Evolutionary conservation across 2,113 vertebrate species (phyloP).

Genomic region (Salvelinus fontinalis): DNA sequence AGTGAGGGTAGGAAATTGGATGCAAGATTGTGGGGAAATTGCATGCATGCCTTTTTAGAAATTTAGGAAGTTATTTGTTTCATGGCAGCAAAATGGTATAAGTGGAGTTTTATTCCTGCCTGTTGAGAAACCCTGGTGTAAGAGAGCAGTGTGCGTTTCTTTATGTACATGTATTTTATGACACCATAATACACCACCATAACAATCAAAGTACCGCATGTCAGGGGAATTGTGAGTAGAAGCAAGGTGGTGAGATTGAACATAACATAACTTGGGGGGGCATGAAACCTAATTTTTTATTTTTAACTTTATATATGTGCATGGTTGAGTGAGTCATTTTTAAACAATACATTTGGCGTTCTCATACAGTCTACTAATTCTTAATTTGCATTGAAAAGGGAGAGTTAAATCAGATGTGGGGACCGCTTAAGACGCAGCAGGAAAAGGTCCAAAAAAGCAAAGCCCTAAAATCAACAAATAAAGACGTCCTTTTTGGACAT

Average conservation of each 20-base stretch:
- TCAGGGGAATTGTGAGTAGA: constrained; percentile 19
- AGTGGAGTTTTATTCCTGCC: background rate
- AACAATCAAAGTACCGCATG: constrained; percentile 38
- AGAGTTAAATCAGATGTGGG: constrained; percentile 70
- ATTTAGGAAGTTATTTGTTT: background rate
- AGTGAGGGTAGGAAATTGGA: background rate
- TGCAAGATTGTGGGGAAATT: background rate
- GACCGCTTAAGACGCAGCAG: constrained; percentile 69
- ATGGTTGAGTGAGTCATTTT: constrained; percentile 14
- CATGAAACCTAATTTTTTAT: background rate
- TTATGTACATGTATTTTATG: constrained; percentile 7
- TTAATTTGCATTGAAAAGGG: constrained; percentile 74
- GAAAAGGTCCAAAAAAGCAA: constrained; percentile 71
- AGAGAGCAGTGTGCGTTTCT: constrained; percentile 1
- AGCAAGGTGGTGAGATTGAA: constrained; percentile 4
- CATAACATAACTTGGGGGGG: constrained; percentile 1
- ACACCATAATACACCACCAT: constrained; percentile 15
- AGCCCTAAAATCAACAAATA: constrained; percentile 72
- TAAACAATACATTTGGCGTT: background rate
- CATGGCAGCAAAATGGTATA: background rate
- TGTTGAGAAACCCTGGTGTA: constrained; percentile 22
- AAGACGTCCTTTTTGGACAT: constrained; percentile 65
- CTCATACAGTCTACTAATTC: constrained; percentile 49
- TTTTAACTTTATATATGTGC: background rate
- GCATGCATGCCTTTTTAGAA: background rate